Evolutionary conservation across 2,888 invertebrate species (phyloP).

Genomic region (Trichacis sp.): DNA sequence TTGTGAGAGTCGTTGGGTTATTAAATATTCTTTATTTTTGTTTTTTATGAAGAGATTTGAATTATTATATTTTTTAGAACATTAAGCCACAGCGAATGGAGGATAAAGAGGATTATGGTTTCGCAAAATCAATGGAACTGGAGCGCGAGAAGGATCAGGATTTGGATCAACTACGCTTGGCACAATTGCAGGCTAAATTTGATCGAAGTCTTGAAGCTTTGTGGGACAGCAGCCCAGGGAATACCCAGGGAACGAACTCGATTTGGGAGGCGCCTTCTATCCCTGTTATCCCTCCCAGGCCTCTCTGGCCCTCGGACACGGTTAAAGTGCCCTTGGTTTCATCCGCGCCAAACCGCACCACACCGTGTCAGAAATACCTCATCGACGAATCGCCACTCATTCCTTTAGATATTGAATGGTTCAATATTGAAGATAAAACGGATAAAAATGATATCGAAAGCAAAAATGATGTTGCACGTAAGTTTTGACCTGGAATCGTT

Average conservation of each 20-base stretch:
- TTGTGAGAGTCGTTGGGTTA: no score
- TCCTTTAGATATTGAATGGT: conserved; percentile 64
- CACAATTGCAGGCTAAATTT: conserved; percentile 77
- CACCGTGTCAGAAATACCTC: conserved; percentile 57
- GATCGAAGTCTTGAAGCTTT: conserved; percentile 78
- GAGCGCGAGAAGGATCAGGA: conserved; percentile 59
- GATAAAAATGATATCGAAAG: conserved; percentile 46
- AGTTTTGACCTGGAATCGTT: neutral
- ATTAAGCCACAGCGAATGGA: conserved; percentile 53
- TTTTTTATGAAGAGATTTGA: no score
- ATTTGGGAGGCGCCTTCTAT: conserved; percentile 67
- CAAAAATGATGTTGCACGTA: neutral
- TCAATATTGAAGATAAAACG: conserved; percentile 60
- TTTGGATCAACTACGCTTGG: conserved; percentile 72
- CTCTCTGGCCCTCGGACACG: conserved; percentile 63
- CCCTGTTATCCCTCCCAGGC: conserved; percentile 60
- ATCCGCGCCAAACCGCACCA: conserved; percentile 54
- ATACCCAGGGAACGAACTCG: conserved; percentile 64
- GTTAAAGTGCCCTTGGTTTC: conserved; percentile 49
- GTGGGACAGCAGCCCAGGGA: conserved; percentile 73
- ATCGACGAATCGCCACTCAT: conserved; percentile 62
- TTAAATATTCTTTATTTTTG: no score
- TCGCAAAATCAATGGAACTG: conserved; percentile 65
- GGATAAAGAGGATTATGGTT: conserved; percentile 62
- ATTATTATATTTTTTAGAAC: conserved; percentile 38